Percentiles rank a stretch among this genome's conserved stretches.
phyloP scores from a whole-genome alignment of 2,113 vertebrate species.

The Notechis scutatus region DNA sequence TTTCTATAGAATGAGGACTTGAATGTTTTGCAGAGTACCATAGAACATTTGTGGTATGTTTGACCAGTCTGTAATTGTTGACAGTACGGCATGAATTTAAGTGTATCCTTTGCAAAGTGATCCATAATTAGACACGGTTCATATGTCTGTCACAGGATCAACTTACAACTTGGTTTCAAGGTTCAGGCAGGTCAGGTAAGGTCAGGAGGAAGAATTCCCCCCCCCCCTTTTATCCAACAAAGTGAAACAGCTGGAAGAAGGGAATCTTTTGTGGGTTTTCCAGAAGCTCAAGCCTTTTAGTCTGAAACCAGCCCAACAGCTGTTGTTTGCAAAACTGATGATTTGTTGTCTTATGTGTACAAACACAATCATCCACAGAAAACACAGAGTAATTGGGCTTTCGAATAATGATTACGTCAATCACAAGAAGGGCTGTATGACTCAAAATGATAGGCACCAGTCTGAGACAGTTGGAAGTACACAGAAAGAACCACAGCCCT shows the following conservation, averaged over 20 bases:
- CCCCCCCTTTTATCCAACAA: not conserved
- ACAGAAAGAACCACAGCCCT: not conserved
- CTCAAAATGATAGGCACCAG: not conserved
- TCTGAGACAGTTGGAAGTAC: not conserved
- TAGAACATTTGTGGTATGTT: not conserved
- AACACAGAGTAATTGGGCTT: constrained; percentile 23
- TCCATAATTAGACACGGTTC: not conserved
- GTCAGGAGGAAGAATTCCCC: not conserved
- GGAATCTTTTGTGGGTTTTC: not conserved
- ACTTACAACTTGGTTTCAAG: not conserved
- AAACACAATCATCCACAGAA: constrained; percentile 4
- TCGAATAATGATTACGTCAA: not conserved
- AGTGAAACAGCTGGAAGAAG: not conserved
- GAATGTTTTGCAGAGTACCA: not conserved
- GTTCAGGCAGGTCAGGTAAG: constrained; percentile 19
- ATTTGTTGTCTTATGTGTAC: constrained; percentile 12
- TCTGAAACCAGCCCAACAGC: not conserved
- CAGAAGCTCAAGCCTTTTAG: not conserved
- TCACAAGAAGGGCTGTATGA: not conserved
- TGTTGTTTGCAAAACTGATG: constrained; percentile 13
- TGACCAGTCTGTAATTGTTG: not conserved
- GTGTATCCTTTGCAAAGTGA: not conserved
- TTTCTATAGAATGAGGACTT: not conserved
- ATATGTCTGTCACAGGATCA: constrained; percentile 13
- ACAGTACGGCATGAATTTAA: not conserved